Base-by-base conservation (phyloP, 2,113 vertebrate species). In the Monopterus albus region DNA sequence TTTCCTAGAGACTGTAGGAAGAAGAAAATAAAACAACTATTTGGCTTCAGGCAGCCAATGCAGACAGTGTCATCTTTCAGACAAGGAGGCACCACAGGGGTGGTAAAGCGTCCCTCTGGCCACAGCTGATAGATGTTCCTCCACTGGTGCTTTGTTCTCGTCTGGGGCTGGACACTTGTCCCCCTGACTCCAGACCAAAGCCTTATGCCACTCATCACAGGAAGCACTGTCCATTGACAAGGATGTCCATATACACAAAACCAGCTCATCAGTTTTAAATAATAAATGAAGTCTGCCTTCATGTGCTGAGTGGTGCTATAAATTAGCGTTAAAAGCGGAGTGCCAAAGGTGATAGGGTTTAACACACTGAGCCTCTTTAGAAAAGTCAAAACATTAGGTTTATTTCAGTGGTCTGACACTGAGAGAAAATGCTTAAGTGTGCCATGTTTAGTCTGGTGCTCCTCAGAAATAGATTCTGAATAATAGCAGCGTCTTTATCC, bases 11-110 rank as follows among this genome's bases (percentile, higher is more conserved):
- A 81, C 46, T 0, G 55, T 36, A 58, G 60, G 72, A 64, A 75
- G 55, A 74, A 51, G 64, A 80, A 82, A 85, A 83, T 77, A 79
- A 86, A 89, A 81, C 57, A 76, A 68, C 72, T 82, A 86, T 93
- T 87, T 89, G 90, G 85, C 88, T 86, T 46, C 75, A 69, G 87
- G 91, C 84, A 53, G 46, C 64, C 38, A 3, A 17, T n/a, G 58
- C 28, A 76, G 81, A 82, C 66, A 51, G 81, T 88, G 84, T 92
- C 79, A 76, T 88, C 76, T 91, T 88, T 91, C 89, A 92, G 90
- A 86, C 87, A 60, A 45, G 65, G 73, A 83, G 83, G 87, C 88
- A 84, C 78, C 87, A 78, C 78, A 79, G 75, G 57, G 68, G 79
- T 46, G 31, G 53, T 46, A 51, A 57, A 75, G 72, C 49, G 7